Conservation (phyloP, 1,140 invertebrate genomes). For the Maconellicoccus hirsutus region DNA sequence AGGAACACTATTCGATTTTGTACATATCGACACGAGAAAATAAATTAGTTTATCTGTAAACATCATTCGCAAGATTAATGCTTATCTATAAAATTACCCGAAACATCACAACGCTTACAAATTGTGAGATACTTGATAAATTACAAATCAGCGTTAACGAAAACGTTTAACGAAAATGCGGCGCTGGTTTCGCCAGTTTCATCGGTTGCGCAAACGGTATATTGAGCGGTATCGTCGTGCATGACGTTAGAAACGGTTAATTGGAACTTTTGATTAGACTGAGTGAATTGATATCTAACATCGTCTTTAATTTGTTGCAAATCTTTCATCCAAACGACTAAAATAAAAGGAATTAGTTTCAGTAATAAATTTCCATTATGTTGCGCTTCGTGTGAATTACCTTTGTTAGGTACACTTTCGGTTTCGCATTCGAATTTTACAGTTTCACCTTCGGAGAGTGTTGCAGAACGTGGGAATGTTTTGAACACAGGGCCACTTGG, state of each 20-base stretch:
- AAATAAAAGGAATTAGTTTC: constrained; percentile 27
- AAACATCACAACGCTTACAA: no score
- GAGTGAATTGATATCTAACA: constrained; percentile 65
- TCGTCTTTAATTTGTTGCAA: constrained; percentile 70
- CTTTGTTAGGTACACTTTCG: constrained; percentile 53
- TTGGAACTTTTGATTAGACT: constrained; percentile 63
- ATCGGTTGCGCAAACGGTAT: constrained; percentile 71
- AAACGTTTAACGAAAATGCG: constrained; percentile 77
- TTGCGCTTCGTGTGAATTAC: constrained; percentile 33
- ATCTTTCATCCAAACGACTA: constrained; percentile 78
- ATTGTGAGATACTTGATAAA: no score
- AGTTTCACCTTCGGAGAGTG: constrained; percentile 65
- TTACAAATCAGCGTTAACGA: constrained; percentile 18
- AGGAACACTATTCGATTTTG: neutral
- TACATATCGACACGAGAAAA: neutral
- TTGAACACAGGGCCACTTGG: constrained; percentile 68
- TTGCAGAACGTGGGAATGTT: constrained; percentile 80
- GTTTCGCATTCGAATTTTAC: constrained; percentile 69
- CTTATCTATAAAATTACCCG: no score
- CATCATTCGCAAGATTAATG: no score
- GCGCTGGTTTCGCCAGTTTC: constrained; percentile 68
- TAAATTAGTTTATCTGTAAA: neutral
- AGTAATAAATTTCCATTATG: neutral
- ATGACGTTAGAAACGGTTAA: constrained; percentile 58
- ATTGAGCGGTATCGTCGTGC: constrained; percentile 76